These are phyloP conservation scores for Eubasilissa regina DNA, from an alignment of 1,140 invertebrate genomes.

Conservation along the genomic window DNA sequence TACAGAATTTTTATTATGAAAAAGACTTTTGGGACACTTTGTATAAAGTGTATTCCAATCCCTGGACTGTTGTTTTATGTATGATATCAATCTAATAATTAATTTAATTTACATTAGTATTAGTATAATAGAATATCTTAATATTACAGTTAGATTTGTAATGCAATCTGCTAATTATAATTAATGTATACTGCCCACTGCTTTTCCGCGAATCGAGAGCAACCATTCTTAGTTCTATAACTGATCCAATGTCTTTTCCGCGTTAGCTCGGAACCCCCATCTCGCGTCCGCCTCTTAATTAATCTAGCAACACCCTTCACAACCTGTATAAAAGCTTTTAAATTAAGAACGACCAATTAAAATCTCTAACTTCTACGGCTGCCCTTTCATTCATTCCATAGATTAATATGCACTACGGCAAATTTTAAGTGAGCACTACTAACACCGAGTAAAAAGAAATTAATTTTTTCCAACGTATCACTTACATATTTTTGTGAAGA, in stretches of 20 bases:
- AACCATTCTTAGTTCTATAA: background rate
- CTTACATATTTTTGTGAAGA: background rate
- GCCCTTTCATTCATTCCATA: constrained; percentile 14
- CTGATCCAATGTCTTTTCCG: background rate
- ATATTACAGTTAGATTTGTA: background rate
- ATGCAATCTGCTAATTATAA: too few relatives aligned
- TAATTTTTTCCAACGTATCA: too few relatives aligned
- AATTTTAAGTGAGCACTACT: background rate
- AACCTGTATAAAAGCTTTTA: constrained; percentile 23
- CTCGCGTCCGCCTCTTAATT: constrained; percentile 29
- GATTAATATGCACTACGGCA: background rate
- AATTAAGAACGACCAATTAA: constrained; percentile 36
- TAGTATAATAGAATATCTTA: background rate
- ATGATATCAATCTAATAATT: too few relatives aligned
- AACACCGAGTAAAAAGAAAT: too few relatives aligned
- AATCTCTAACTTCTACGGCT: constrained; percentile 9
- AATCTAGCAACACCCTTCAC: constrained; percentile 23
- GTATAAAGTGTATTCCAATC: too few relatives aligned
- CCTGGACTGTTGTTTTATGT: too few relatives aligned
- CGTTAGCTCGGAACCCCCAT: constrained; percentile 19
- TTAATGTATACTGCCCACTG: too few relatives aligned
- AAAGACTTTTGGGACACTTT: too few relatives aligned
- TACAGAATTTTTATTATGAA: too few relatives aligned
- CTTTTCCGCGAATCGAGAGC: background rate
- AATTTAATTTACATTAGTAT: too few relatives aligned